phyloP scores from a whole-genome alignment of 2,113 vertebrate species.

The Hiodon tergisus region DNA sequence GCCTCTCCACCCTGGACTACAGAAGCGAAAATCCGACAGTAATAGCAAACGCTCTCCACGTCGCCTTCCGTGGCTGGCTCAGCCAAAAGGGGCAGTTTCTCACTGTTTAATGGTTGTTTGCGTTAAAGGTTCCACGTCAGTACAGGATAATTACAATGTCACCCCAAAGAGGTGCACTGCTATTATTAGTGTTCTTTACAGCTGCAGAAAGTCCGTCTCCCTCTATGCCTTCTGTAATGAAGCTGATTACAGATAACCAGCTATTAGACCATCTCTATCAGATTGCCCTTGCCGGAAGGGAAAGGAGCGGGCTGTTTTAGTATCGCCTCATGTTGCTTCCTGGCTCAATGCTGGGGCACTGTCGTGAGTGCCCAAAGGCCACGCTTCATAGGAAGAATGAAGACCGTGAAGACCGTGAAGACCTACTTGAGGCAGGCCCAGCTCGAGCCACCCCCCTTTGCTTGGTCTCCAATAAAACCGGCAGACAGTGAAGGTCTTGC shows the following conservation, averaged over 20 bases:
- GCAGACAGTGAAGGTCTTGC: not conserved
- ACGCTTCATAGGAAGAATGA: not conserved
- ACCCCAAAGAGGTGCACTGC: conserved; percentile 29
- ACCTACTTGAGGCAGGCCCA: not conserved
- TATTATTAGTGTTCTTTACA: conserved; percentile 42
- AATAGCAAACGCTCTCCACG: conserved; percentile 24
- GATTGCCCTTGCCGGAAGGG: conserved; percentile 37
- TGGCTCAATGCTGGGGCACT: not conserved
- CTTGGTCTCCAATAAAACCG: no score
- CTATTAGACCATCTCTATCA: conserved; percentile 52
- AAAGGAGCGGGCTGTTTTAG: not conserved
- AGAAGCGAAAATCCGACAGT: conserved; percentile 3
- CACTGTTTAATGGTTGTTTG: conserved; percentile 11
- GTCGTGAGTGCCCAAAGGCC: not conserved
- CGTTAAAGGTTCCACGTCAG: not conserved
- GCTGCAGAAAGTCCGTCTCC: conserved; percentile 40
- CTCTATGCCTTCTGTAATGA: conserved; percentile 42
- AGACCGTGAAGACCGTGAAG: no score
- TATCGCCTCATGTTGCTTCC: not conserved
- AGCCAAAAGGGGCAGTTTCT: conserved; percentile 20
- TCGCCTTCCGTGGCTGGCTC: conserved; percentile 25
- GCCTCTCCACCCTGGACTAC: not conserved
- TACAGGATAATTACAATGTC: conserved; percentile 46
- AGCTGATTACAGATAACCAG: conserved; percentile 47
- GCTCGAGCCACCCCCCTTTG: not conserved